Conservation (phyloP, 2,113 vertebrate species). For the Thalassarche chlororhynchos region DNA sequence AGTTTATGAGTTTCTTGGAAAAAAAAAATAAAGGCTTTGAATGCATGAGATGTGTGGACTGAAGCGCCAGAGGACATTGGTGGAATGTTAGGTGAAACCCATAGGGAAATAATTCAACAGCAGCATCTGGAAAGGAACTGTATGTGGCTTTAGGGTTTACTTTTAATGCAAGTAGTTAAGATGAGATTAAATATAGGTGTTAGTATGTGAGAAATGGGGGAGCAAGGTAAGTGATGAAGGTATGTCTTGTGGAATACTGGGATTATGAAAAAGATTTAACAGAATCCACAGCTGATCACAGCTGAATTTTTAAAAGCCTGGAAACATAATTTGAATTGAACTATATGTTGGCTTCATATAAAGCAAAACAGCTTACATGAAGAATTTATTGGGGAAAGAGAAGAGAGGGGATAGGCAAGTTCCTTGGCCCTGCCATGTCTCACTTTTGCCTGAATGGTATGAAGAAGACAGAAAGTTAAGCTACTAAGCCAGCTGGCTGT, state of each 20-base stretch:
- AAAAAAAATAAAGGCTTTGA: conserved; percentile 70
- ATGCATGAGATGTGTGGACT: conserved; percentile 50
- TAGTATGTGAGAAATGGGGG: conserved; percentile 61
- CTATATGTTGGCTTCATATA: conserved; percentile 12
- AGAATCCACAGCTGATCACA: conserved; percentile 49
- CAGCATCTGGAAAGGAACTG: conserved; percentile 79
- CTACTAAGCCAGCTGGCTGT: neutral
- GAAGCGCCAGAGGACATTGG: conserved; percentile 64
- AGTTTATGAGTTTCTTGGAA: conserved; percentile 74
- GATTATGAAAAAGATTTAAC: conserved; percentile 59
- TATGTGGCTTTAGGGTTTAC: conserved; percentile 63
- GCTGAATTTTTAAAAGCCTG: conserved; percentile 54
- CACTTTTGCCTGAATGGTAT: neutral
- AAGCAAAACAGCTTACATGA: neutral
- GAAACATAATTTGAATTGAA: conserved; percentile 49
- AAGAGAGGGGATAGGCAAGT: neutral
- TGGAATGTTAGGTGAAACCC: conserved; percentile 70
- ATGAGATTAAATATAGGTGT: conserved; percentile 75
- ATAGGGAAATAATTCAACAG: conserved; percentile 69
- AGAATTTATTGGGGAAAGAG: neutral
- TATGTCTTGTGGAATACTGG: conserved; percentile 37
- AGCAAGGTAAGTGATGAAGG: conserved; percentile 53
- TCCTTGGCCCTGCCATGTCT: neutral
- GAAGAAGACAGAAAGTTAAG: neutral
- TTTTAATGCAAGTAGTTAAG: conserved; percentile 75